phyloP scores from a whole-genome alignment of 2,797 vertebrate genomes.

The Sternotherus odoratus region DNA sequence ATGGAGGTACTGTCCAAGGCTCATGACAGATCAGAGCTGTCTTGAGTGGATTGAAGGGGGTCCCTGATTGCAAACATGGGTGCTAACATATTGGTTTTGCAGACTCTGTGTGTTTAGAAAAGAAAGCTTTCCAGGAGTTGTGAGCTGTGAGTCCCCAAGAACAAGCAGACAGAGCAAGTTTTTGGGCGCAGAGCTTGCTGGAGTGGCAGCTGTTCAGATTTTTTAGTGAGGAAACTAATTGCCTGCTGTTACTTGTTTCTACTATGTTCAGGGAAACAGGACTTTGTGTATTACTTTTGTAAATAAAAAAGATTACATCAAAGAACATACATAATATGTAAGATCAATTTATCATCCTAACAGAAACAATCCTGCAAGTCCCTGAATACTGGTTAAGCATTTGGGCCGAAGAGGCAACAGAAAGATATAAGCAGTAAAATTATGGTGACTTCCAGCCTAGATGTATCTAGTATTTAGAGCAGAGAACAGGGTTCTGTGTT shows the following conservation, averaged over 20 bases:
- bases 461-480: not conserved
- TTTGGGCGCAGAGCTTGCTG: not conserved
- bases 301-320: not conserved
- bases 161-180: not conserved
- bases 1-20: not conserved
- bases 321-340: not conserved
- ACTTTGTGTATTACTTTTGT: not conserved
- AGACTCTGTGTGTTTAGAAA: not conserved
- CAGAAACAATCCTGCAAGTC: not conserved
- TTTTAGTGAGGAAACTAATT: not conserved
- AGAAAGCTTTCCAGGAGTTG: not conserved
- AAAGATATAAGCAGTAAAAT: not conserved
- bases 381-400: not conserved
- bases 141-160: not conserved
- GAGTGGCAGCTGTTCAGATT: not conserved
- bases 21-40: not conserved
- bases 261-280: not conserved
- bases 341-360: not conserved
- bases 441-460: not conserved
- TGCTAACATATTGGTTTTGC: not conserved
- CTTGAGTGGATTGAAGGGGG: not conserved
- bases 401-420: not conserved
- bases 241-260: not conserved
- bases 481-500: too few relatives aligned
- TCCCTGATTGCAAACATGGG: not conserved